Percentiles rank a stretch among this genome's conserved stretches.
phyloP scores from a whole-genome alignment of 2,888 invertebrate species.

The Xestia xanthographa region DNA sequence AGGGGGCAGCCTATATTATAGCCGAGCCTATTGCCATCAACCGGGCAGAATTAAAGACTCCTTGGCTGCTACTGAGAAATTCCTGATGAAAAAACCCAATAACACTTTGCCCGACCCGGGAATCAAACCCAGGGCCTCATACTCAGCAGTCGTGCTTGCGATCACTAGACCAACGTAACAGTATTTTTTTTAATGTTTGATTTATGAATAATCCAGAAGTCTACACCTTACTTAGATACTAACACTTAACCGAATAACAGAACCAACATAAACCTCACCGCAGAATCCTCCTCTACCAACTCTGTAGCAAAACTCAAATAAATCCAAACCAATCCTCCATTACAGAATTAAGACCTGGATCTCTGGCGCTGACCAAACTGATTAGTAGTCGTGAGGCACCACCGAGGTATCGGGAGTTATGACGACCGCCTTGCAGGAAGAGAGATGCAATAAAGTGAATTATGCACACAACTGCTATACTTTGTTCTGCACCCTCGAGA shows the following conservation, averaged over 20 bases:
- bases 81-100: too few species aligned
- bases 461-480: conserved; percentile 89
- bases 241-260: conserved; percentile 7
- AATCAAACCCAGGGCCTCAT: too few species aligned
- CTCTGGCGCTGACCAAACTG: conserved; percentile 45
- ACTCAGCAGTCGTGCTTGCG: too few species aligned
- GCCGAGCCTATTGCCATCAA: too few species aligned
- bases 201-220: background rate
- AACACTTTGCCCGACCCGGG: too few species aligned
- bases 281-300: background rate
- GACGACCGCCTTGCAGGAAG: conserved; percentile 76
- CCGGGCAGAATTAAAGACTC: too few species aligned
- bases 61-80: too few species aligned
- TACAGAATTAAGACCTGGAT: conserved; percentile 45
- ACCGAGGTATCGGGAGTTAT: conserved; percentile 76
- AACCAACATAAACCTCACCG: conserved; percentile 16
- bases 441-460: conserved; percentile 86
- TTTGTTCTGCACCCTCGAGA: conserved; percentile 82
- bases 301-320: conserved; percentile 19
- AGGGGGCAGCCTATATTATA: too few species aligned
- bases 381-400: conserved; percentile 61
- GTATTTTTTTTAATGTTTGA: background rate
- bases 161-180: too few species aligned
- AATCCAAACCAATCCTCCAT: conserved; percentile 45
- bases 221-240: background rate